These are phyloP conservation scores for Brachymystax lenok DNA, from an alignment of 2,797 vertebrate species.

Conservation along the genomic window DNA sequence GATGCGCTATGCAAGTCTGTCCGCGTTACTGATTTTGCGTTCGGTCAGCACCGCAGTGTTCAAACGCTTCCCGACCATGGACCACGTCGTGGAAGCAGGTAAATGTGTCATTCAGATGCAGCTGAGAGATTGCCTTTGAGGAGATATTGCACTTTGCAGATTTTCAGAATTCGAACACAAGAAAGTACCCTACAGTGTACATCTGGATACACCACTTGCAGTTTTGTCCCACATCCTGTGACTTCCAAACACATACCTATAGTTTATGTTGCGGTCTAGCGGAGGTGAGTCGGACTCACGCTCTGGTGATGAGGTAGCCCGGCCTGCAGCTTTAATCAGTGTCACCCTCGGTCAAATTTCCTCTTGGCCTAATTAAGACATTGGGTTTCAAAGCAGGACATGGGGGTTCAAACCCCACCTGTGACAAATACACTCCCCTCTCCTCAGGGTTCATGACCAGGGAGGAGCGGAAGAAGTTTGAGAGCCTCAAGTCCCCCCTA, in stretches of 20 bases:
- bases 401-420: background rate
- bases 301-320: too few species aligned
- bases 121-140: background rate
- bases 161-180: background rate
- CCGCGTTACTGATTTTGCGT: constrained; percentile 83
- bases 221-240: too few species aligned
- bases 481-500: constrained; percentile 86
- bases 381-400: background rate
- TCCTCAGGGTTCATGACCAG: constrained; percentile 90
- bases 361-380: background rate
- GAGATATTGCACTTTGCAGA: background rate
- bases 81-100: constrained; percentile 90
- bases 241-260: background rate
- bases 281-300: too few species aligned
- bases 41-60: constrained; percentile 86
- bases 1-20: constrained; percentile 85
- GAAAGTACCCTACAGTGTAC: background rate
- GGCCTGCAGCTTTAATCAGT: background rate
- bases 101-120: constrained; percentile 30
- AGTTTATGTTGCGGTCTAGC: background rate
- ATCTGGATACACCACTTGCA: background rate
- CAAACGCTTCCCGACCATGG: constrained; percentile 88
- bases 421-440: background rate
- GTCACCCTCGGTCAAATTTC: background rate
- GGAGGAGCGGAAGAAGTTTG: constrained; percentile 89